These are phyloP conservation scores for Danaus melanippus DNA, from an alignment of 1,140 invertebrate species.

Conservation along the genomic window DNA sequence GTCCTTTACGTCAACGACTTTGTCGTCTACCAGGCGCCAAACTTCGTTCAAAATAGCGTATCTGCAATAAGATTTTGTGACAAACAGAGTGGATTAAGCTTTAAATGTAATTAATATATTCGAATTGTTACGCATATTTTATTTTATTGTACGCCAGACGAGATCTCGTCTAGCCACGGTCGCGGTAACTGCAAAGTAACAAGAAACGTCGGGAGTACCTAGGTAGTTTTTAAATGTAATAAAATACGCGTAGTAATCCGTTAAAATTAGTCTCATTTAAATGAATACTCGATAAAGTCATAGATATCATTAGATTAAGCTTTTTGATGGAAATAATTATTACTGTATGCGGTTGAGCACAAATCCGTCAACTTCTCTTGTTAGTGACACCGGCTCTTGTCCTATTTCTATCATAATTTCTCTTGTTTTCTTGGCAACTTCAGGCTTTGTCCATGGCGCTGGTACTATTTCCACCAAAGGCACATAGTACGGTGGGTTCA, in stretches of 20 bases:
- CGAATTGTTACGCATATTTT: too few relatives aligned
- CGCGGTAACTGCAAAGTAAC: too few relatives aligned
- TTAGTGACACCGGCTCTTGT: conserved; percentile 89
- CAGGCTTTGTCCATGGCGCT: conserved; percentile 87
- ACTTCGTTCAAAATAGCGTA: conserved; percentile 96
- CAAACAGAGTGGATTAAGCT: too few relatives aligned
- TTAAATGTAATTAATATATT: too few relatives aligned
- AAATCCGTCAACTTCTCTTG: conserved; percentile 92
- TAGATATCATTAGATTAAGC: too few relatives aligned
- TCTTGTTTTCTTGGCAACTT: conserved; percentile 78
- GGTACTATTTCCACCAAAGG: conserved; percentile 95
- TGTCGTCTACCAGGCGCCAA: conserved; percentile 89
- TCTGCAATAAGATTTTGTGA: conserved; percentile 54
- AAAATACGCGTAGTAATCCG: too few relatives aligned
- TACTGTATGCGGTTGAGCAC: conserved; percentile 94
- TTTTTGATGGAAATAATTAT: conserved; percentile 14
- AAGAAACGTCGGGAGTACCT: too few relatives aligned
- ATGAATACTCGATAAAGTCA: too few relatives aligned
- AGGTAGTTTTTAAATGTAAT: too few relatives aligned
- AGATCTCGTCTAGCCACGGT: too few relatives aligned
- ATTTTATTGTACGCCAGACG: too few relatives aligned
- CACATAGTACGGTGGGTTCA: conserved; percentile 97
- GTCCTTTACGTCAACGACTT: conserved; percentile 88
- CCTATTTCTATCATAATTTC: conserved; percentile 90
- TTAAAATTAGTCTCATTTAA: too few relatives aligned